phyloP scores from a whole-genome alignment of 2,113 vertebrate species.

The Dicentrarchus labrax region DNA sequence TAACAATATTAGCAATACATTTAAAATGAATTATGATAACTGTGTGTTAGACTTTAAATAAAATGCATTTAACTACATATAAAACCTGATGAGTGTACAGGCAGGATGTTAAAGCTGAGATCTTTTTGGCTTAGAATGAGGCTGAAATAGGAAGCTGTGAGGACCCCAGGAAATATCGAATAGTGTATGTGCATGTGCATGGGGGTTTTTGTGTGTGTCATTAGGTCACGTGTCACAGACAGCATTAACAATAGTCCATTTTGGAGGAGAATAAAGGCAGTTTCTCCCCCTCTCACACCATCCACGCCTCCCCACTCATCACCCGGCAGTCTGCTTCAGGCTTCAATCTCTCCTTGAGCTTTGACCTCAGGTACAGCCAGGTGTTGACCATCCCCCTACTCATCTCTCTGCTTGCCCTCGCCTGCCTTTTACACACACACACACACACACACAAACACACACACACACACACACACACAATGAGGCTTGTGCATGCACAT shows the following conservation, averaged over 20 bases:
- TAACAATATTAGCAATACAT: too few relatives aligned
- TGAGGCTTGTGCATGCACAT: neutral
- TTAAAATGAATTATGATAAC: too few relatives aligned
- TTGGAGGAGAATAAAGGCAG: constrained; percentile 58
- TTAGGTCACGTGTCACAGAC: constrained; percentile 69
- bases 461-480: neutral
- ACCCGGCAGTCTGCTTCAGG: constrained; percentile 49
- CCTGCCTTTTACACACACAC: neutral
- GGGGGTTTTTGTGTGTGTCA: constrained; percentile 34
- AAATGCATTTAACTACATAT: neutral
- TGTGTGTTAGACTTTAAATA: neutral
- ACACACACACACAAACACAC: neutral
- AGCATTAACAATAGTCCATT: constrained; percentile 79
- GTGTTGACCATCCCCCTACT: constrained; percentile 53
- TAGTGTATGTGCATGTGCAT: neutral
- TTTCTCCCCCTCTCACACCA: constrained; percentile 6
- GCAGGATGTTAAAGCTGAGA: neutral
- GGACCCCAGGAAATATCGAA: constrained; percentile 7
- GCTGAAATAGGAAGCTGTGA: neutral
- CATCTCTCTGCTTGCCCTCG: constrained; percentile 32
- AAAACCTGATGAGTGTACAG: neutral
- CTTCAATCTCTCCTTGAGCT: constrained; percentile 75
- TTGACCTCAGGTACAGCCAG: constrained; percentile 77
- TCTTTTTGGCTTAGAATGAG: neutral
- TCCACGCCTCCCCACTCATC: constrained; percentile 50